phyloP scores from a whole-genome alignment of 2,113 vertebrate species.

The Daphoenositta chrysoptera region DNA sequence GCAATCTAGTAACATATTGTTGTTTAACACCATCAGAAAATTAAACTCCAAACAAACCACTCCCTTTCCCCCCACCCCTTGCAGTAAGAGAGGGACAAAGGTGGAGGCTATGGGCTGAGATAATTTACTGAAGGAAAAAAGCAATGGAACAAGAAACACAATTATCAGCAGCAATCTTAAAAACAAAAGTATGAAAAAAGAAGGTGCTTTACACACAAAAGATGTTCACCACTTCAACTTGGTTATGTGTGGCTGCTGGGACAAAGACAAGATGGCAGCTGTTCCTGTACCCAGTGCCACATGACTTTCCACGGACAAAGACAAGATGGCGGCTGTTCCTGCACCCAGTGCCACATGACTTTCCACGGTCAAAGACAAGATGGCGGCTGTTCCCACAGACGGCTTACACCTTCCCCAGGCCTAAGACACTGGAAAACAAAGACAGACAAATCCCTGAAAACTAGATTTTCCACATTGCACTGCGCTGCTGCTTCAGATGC shows the following conservation, averaged over 20 bases:
- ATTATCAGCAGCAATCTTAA: not conserved
- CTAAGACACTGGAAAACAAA: not conserved
- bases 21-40: not conserved
- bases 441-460: not conserved
- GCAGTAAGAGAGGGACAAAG: rapidly evolving
- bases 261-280: rapidly evolving
- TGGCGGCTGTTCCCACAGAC: rapidly evolving
- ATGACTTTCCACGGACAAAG: not conserved
- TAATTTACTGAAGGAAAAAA: not conserved
- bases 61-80: not conserved
- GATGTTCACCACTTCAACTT: not conserved
- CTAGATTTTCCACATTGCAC: rapidly evolving
- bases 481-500: not conserved
- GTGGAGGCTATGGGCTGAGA: not conserved
- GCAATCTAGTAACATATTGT: not conserved
- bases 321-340: not conserved
- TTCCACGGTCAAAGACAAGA: not conserved
- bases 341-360: not conserved
- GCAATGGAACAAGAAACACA: not conserved
- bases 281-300: not conserved
- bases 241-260: rapidly evolving
- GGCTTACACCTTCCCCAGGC: not conserved
- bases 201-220: not conserved
- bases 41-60: not conserved
- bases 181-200: not conserved